Base-by-base conservation (phyloP, 2,888 invertebrate genomes). In the Folsomia candida region DNA sequence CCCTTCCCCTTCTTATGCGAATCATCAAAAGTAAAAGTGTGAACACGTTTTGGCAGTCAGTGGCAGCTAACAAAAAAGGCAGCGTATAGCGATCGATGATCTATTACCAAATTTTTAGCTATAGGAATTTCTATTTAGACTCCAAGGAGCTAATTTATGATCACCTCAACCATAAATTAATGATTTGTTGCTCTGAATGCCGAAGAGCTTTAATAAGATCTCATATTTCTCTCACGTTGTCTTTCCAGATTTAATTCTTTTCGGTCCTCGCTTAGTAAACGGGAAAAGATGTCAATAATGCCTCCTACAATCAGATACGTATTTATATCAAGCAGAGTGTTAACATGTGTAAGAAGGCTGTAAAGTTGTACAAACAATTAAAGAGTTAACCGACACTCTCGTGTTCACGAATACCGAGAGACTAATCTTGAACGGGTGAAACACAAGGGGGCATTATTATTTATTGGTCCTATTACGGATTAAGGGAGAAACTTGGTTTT, bases 311-410 rank as follows among this genome's bases (percentile, higher is more conserved):
- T n/a, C n/a, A 54, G 6, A 14, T 54, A 20, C n/a, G 54, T 20
- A 18, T 6, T 18, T 54, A 22, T 54, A 54, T 54, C n/a, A 54
- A 20, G 6, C 4, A 37, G 37, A 37, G 37, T 37, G 37, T 37
- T 37, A 37, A 37, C 37, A 37, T 14, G 14, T 37, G 14, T 54
- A 6, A 54, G 11, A 54, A 22, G 6, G 54, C 4, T 54, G 54
- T 4, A 22, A 20, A 6, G 20, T 54, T 22, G 22, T 54, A 9
- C 4, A 54, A 54, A 47, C 4, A 54, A 54, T 18, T 54, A 54
- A n/a, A 20, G 22, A 54, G 54, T 54, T 54, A 69, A 63, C 69
- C 64, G 54, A 54, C 6, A 25, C 29, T 51, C 51, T 37, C 63
- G 63, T 64, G 63, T 20, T 25, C 11, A 64, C 9, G 63, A 64